Conservation (phyloP, 30 jellyfish, hydroid and myxozoan genomes). For the Nemopilema nomurai region DNA sequence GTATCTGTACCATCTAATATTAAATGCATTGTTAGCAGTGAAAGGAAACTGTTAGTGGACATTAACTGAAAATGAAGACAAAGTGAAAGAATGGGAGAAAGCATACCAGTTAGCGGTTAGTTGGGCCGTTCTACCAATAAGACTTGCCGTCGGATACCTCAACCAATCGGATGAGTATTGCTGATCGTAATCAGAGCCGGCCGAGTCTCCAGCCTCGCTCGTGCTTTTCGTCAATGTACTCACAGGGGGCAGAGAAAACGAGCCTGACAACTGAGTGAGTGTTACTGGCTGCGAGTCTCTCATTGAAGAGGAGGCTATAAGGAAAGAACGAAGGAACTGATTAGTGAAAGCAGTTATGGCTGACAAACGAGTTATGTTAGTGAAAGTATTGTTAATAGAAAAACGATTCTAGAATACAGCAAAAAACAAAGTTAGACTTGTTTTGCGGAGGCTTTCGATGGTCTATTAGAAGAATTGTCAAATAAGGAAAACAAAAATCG, state of each 20-base stretch:
- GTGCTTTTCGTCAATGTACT: slow-evolving; percentile 97
- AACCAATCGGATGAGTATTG: slow-evolving; percentile 81
- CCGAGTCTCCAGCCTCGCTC: slow-evolving; percentile 53
- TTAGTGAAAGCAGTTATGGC: slow-evolving; percentile 20
- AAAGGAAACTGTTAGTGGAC: slow-evolving; percentile 6
- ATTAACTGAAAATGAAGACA: not conserved
- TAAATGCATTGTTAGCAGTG: too few relatives aligned
- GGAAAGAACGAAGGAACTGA: slow-evolving; percentile 20
- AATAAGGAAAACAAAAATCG: too few relatives aligned
- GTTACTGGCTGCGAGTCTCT: slow-evolving; percentile 65
- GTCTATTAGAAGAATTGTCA: too few relatives aligned
- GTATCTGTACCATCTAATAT: too few relatives aligned
- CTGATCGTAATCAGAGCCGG: slow-evolving; percentile 65
- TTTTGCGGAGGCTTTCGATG: too few relatives aligned
- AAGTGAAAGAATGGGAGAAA: not conserved
- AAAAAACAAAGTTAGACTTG: not conserved
- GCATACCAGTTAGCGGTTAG: slow-evolving; percentile 83
- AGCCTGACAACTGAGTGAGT: slow-evolving; percentile 66
- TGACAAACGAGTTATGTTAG: not conserved
- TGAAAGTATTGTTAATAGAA: not conserved
- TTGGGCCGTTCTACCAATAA: slow-evolving; percentile 72
- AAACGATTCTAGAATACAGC: not conserved
- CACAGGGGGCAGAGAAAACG: slow-evolving; percentile 96
- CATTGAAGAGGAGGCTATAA: slow-evolving; percentile 79
- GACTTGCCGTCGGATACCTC: slow-evolving; percentile 72